A percentile compares a stretch with the other conserved stretches of the same genome.
phyloP scores from a whole-genome alignment of 2,113 vertebrate species.

The Mixornis gularis region DNA sequence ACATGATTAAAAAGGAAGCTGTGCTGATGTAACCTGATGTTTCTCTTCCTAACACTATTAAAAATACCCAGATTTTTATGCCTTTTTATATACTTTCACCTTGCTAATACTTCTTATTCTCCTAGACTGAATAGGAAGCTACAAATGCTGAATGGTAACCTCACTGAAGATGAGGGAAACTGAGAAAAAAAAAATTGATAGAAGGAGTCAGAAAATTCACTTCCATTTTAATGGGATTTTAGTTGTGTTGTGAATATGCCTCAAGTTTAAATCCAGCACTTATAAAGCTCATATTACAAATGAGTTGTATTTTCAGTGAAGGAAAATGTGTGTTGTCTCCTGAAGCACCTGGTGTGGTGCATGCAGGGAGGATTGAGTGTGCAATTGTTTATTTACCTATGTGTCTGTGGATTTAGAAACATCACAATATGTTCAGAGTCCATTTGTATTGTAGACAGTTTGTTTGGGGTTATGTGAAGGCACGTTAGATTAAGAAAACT shows the following conservation, averaged over 20 bases:
- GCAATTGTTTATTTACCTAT: not conserved
- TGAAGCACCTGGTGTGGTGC: not conserved
- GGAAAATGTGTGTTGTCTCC: not conserved
- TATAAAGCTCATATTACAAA: not conserved
- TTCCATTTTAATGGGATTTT: constrained; percentile 21
- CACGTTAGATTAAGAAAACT: not conserved
- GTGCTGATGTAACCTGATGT: not conserved
- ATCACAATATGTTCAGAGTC: not conserved
- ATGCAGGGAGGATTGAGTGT: not conserved
- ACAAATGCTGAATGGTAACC: not conserved
- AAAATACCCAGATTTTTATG: not conserved
- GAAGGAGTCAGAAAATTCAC: not conserved
- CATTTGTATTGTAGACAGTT: not conserved
- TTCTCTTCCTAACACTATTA: not conserved
- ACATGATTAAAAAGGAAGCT: not conserved
- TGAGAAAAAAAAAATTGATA: not conserved
- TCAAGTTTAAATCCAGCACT: not conserved
- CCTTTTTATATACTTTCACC: not conserved
- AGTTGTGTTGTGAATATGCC: not conserved
- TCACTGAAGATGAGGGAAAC: not conserved
- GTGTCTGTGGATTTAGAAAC: not conserved
- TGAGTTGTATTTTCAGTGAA: not conserved
- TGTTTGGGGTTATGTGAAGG: not conserved
- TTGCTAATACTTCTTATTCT: not conserved
- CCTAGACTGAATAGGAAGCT: not conserved